Evolutionary conservation across 2,113 vertebrate genomes (phyloP), one percentile per base, ranked within the genome.

Genomic region (Passer montanus): DNA sequence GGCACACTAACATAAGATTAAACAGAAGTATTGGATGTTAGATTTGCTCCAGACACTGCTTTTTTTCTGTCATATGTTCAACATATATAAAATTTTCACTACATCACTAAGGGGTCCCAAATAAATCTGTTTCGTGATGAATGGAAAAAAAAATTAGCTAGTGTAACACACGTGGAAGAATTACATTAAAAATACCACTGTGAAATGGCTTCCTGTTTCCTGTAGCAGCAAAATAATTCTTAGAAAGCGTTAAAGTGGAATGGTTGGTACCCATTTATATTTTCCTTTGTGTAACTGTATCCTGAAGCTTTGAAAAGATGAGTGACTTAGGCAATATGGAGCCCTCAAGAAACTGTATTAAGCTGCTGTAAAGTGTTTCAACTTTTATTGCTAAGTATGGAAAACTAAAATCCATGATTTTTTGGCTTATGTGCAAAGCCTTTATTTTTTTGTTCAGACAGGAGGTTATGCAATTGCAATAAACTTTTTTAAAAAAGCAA

Each of bases 51-150:
- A 95, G 91, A 90, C 70, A 60, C 56, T 83, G 30, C 8, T 47
- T 91, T 91, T 84, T 87, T 87, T 94, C 74, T 89, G 74, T 93
- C 87, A 84, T 66, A 28, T 95, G 81, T 67, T 91, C 73, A 89
- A 89, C 77, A 64, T 91, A 82, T 43, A 96, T 97, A 94, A 94
- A 91, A 72, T 91, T 94, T 92, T 96, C 95, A 95, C 87, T 95
- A 56, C 52, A 75, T 92, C 44, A 79, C 88, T 92, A 94, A 94
- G 47, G 35, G 85, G 52, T 72, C 80, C 60, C 74, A 74, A 93
- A 95, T n/a, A 95, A 96, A 91, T 93, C 74, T 90, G 67, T 88
- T 95, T 44, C 1, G 19, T 73, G 43, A 91, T 89, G 84, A 97
- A 78, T 58, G 43, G 35, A 19, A 55, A 89, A 87, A 59, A 60